These are phyloP conservation scores for Emydura subglobosa DNA, from an alignment of 2,113 vertebrate species.

Conservation along the genomic window DNA sequence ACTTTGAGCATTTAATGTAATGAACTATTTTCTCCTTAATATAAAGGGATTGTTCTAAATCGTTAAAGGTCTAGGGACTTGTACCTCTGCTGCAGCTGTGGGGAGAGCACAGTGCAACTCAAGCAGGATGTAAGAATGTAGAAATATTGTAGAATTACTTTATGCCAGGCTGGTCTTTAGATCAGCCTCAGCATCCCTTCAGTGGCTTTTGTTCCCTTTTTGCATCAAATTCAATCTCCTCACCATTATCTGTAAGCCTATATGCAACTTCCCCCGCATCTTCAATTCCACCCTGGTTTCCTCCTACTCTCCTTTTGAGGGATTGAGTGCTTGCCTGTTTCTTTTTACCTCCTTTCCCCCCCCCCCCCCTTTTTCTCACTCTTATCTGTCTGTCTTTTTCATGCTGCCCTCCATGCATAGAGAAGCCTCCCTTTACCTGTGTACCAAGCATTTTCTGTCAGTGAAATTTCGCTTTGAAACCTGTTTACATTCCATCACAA, in stretches of 20 bases:
- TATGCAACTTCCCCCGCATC: background rate
- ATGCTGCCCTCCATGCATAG: background rate
- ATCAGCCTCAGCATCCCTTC: background rate
- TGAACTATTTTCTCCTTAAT: background rate
- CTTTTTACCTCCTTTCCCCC: background rate
- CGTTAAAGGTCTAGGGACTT: background rate
- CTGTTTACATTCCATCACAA: rapidly evolving
- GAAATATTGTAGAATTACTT: background rate
- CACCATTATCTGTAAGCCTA: background rate
- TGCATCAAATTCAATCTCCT: background rate
- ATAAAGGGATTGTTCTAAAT: background rate
- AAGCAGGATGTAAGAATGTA: background rate
- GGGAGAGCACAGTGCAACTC: background rate
- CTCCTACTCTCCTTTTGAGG: background rate
- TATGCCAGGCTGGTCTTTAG: background rate
- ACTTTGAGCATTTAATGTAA: background rate
- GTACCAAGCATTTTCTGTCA: background rate
- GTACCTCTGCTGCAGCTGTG: background rate
- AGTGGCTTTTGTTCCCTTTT: background rate
- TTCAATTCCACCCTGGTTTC: background rate
- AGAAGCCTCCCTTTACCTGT: background rate
- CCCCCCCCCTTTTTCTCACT: background rate
- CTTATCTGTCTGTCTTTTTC: background rate
- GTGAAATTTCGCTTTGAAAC: background rate
- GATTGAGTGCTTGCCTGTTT: background rate